Percentiles rank a stretch among this genome's conserved stretches.
phyloP scores from a whole-genome alignment of 2,888 invertebrate genomes.

The Sabatieria punctata region DNA sequence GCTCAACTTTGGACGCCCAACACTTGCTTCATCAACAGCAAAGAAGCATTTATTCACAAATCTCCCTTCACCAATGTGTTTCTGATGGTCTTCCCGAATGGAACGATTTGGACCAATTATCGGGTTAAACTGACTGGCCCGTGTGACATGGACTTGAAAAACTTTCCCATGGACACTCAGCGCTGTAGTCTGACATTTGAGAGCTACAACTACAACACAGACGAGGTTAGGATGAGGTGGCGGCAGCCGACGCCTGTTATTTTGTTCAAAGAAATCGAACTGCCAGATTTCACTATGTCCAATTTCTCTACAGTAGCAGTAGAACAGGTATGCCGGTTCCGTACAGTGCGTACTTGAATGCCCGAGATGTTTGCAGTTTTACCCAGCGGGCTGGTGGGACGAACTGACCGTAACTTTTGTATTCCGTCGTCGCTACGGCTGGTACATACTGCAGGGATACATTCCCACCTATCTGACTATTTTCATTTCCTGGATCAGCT shows the following conservation, averaged over 20 bases:
- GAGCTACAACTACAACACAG: constrained; percentile 30
- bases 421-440: constrained; percentile 27
- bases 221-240: constrained; percentile 30
- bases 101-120: constrained; percentile 30
- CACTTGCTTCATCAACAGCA: constrained; percentile 29
- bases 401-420: constrained; percentile 26
- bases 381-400: constrained; percentile 30
- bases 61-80: constrained; percentile 30
- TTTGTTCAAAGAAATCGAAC: constrained; percentile 25
- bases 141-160: constrained; percentile 25
- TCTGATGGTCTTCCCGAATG: constrained; percentile 30
- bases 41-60: constrained; percentile 26
- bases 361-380: constrained; percentile 11
- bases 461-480: constrained; percentile 30
- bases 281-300: constrained; percentile 17
- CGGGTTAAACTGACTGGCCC: constrained; percentile 28
- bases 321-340: background rate
- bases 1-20: constrained; percentile 30
- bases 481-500: constrained; percentile 31
- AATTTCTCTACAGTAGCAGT: background rate
- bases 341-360: too few relatives aligned
- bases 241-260: constrained; percentile 22
- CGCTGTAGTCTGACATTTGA: constrained; percentile 27
- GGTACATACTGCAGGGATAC: constrained; percentile 30
- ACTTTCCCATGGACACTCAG: constrained; percentile 14